A percentile compares a stretch with the other conserved stretches of the same genome.
These are phyloP conservation scores for Takifugu ocellatus DNA, from an alignment of 2,797 vertebrate species.

Conservation along the genomic window DNA sequence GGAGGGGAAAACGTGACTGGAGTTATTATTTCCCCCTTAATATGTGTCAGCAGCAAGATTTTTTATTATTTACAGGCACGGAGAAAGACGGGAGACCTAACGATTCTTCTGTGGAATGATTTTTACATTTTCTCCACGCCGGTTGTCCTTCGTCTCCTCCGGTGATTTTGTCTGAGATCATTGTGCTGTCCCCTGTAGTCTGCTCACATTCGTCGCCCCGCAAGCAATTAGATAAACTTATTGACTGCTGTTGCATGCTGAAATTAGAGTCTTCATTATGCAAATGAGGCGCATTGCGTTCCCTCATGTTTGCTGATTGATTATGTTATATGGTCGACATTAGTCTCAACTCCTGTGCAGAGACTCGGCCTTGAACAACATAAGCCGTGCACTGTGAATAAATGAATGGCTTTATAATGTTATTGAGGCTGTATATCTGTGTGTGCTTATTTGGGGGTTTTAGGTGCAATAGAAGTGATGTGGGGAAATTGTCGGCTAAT, in stretches of 20 bases:
- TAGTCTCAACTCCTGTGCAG: conserved; percentile 33
- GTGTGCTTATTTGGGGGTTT: conserved; percentile 26
- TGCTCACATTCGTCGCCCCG: conserved; percentile 27
- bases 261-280: conserved; percentile 73
- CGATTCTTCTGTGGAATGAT: too few species aligned
- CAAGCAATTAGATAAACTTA: conserved; percentile 63
- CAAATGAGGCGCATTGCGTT: conserved; percentile 67
- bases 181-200: conserved; percentile 26
- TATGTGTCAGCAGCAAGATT: too few species aligned
- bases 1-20: conserved; percentile 50
- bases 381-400: conserved; percentile 27
- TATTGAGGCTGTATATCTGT: conserved; percentile 19
- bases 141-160: conserved; percentile 24
- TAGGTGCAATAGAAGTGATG: conserved; percentile 46
- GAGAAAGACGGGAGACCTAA: too few species aligned
- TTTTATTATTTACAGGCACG: too few species aligned
- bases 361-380: conserved; percentile 36
- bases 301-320: conserved; percentile 66
- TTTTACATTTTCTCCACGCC: conserved; percentile 21
- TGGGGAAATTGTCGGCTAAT: conserved; percentile 66
- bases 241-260: conserved; percentile 57
- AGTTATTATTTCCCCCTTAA: conserved; percentile 34
- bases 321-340: conserved; percentile 58
- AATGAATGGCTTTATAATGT: conserved; percentile 41
- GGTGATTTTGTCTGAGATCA: conserved; percentile 38